Percentiles rank a stretch among this genome's conserved stretches.
These are phyloP conservation scores for Limnephilus marmoratus DNA, from an alignment of 2,888 invertebrate genomes.

Conservation along the genomic window DNA sequence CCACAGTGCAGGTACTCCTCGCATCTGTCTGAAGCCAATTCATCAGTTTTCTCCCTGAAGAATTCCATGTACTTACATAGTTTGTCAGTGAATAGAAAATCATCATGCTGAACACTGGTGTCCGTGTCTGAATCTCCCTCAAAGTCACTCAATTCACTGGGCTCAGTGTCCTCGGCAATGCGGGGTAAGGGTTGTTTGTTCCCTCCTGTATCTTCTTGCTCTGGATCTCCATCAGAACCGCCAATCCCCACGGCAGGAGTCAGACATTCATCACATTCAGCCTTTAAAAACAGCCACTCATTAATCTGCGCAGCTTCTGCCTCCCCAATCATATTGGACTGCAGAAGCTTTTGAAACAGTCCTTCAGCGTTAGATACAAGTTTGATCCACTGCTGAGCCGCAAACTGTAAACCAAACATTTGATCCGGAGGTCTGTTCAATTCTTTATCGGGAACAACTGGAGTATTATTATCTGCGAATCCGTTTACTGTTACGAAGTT, in stretches of 20 bases:
- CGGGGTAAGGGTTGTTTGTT: conserved; percentile 75
- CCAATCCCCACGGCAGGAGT: conserved; percentile 73
- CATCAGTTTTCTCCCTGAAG: conserved; percentile 84
- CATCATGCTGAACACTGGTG: conserved; percentile 78
- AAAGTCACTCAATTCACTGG: conserved; percentile 80
- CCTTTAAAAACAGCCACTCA: conserved; percentile 90
- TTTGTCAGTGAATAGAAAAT: conserved; percentile 82
- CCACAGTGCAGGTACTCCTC: conserved; percentile 78
- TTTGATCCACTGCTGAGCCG: conserved; percentile 89
- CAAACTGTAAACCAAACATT: conserved; percentile 86
- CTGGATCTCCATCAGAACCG: conserved; percentile 69
- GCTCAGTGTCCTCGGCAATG: conserved; percentile 78
- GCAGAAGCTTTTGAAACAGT: conserved; percentile 85
- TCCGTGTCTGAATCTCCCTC: conserved; percentile 80
- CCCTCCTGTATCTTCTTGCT: conserved; percentile 72
- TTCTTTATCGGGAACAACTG: conserved; percentile 74
- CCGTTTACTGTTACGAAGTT: conserved; percentile 85
- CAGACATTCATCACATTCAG: conserved; percentile 91
- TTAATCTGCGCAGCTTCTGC: conserved; percentile 85
- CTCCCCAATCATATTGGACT: conserved; percentile 83
- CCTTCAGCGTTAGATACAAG: conserved; percentile 91
- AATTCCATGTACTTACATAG: conserved; percentile 84
- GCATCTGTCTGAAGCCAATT: conserved; percentile 79
- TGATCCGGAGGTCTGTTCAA: conserved; percentile 55
- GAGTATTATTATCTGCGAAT: conserved; percentile 81